Base-by-base conservation (phyloP, 2,797 vertebrate genomes). In the Bradypus variegatus region DNA sequence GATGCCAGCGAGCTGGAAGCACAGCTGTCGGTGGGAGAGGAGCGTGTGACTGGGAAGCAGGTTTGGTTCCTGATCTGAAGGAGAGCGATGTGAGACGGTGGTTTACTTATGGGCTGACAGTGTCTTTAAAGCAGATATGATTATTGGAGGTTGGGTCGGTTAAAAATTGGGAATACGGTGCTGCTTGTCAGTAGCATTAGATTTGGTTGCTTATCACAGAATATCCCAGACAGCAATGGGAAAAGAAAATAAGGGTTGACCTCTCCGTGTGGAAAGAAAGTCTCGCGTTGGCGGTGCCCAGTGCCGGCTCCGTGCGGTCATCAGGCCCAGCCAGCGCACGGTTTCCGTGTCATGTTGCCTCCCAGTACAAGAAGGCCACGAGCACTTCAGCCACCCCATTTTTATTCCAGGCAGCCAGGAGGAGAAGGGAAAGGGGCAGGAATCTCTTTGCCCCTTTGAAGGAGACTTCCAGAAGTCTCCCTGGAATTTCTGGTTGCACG, bases 171-270 rank as follows among this genome's bases (percentile, higher is more conserved):
- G 45, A 89, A 62, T 13, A 69, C 62, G 33, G 27, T 50, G 19
- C 15, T 91, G 1, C 75, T 23, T 80, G 82, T 91, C 14, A 45
- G 84, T 72, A 79, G 33, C 80, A 84, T 92, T 89, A 83, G 4
- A 93, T 89, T 86, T 90, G 1, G 73, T 89, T 86, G 60, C 62
- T 91, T 78, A 69, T 69, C 38, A 8, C 33, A 89, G 38, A 92
- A 87, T 73, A 87, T 73, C 23, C 29, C 55, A 89, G 86, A 70
- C 89, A 84, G 60, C 85, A 77, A 29, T 86, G 9, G 11, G n/a
- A 48, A 64, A 83, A 55, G 60, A 62, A 93, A 89, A 72, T 72
- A 77, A 88, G 53, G 25, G n/a, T 76, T 75, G 67, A 38, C 60
- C 86, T 69, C 31, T 12, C 73, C n/a, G 11, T 83, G 90, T 91